These are phyloP conservation scores for Trematocara unimaculatum DNA, from an alignment of 2,113 vertebrate species.

Conservation along the genomic window DNA sequence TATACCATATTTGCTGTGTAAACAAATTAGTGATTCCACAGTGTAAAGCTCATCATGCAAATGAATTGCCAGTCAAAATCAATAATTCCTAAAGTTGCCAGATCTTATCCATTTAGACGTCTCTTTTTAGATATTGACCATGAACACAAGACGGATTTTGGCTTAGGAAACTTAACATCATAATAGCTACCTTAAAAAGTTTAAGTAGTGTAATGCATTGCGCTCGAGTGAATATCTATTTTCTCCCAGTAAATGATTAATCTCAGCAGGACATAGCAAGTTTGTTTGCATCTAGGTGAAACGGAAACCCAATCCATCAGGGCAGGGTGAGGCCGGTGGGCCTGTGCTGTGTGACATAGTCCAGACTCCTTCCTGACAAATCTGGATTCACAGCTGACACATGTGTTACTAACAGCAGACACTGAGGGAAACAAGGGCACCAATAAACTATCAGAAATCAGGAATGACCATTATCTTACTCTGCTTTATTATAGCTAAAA, in stretches of 20 bases:
- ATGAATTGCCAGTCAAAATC: constrained; percentile 5
- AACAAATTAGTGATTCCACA: background rate
- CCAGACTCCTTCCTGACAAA: constrained; percentile 59
- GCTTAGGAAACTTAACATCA: constrained; percentile 26
- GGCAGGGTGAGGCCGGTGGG: constrained; percentile 60
- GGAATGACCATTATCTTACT: background rate
- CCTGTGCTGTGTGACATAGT: constrained; percentile 42
- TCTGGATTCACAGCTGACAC: constrained; percentile 37
- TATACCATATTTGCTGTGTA: background rate
- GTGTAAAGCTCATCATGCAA: background rate
- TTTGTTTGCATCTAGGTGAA: constrained; percentile 51
- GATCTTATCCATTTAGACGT: background rate
- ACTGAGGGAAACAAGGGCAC: background rate
- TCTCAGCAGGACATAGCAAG: constrained; percentile 52
- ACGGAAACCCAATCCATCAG: constrained; percentile 65
- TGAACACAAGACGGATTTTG: constrained; percentile 1
- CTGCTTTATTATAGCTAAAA: background rate
- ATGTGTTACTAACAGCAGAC: constrained; percentile 1
- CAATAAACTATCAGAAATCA: background rate
- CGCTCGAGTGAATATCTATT: constrained; percentile 51
- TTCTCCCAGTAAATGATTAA: constrained; percentile 25
- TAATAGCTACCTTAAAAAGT: constrained; percentile 22
- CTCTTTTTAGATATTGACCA: background rate
- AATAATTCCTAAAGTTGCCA: background rate
- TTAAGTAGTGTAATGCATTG: constrained; percentile 43